Conservation (phyloP, 2,888 invertebrate species). For the Cepaea hortensis region DNA sequence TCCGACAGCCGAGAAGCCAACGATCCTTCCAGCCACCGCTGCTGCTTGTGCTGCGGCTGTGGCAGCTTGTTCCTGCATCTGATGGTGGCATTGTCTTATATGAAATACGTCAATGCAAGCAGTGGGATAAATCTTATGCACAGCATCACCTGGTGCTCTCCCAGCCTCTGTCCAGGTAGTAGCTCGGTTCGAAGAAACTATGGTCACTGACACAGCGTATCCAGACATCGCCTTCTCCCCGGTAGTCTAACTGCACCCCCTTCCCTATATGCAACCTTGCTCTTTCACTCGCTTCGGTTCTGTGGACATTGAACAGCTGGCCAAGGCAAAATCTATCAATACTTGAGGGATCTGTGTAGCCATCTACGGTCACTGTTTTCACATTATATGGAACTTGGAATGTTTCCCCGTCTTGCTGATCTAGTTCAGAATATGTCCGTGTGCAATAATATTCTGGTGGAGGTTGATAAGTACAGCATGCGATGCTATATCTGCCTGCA, state of each 20-base stretch:
- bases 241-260: conserved; percentile 84
- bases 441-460: conserved; percentile 96
- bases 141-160: conserved; percentile 96
- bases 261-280: conserved; percentile 86
- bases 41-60: conserved; percentile 95
- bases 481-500: conserved; percentile 62
- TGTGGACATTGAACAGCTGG: conserved; percentile 97
- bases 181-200: conserved; percentile 98
- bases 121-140: conserved; percentile 97
- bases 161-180: conserved; percentile 98
- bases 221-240: conserved; percentile 90
- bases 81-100: conserved; percentile 95
- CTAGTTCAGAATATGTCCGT: conserved; percentile 98
- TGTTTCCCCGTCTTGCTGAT: conserved; percentile 88
- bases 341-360: conserved; percentile 98
- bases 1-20: conserved; percentile 84
- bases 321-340: conserved; percentile 98
- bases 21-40: conserved; percentile 88
- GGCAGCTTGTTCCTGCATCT: conserved; percentile 97
- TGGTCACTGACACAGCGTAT: conserved; percentile 95
- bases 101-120: conserved; percentile 99
- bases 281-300: conserved; percentile 78
- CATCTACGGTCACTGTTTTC: conserved; percentile 94
- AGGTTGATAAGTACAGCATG: conserved; percentile 84
- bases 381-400: conserved; percentile 83